phyloP scores from a whole-genome alignment of 2,888 invertebrate genomes.

The Epistrophella euchroma region DNA sequence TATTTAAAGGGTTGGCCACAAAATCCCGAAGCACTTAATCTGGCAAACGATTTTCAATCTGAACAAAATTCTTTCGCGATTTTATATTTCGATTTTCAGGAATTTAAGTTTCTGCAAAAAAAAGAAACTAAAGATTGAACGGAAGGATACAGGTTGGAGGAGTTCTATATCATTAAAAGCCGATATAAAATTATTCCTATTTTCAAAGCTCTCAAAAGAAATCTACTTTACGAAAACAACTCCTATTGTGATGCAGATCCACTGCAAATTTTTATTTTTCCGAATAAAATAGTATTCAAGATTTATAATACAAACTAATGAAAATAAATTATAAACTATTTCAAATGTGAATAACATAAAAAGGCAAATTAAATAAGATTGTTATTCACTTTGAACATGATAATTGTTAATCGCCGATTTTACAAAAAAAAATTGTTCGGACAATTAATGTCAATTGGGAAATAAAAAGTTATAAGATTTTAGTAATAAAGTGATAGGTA shows the following conservation, averaged over 20 bases:
- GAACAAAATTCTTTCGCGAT: no score
- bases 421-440: neutral
- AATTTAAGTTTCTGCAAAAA: neutral
- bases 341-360: conserved; percentile 31
- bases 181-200: neutral
- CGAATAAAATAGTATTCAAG: conserved; percentile 29
- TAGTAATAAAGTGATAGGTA: conserved; percentile 32
- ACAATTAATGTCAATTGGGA: conserved; percentile 17
- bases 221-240: neutral
- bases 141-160: neutral
- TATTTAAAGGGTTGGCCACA: no score
- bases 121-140: neutral
- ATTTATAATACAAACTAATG: conserved; percentile 57
- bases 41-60: no score
- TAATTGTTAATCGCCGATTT: neutral
- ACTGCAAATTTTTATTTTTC: conserved; percentile 60
- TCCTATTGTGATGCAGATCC: conserved; percentile 47
- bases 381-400: neutral
- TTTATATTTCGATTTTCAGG: neutral
- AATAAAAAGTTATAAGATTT: conserved; percentile 14
- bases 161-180: neutral
- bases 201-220: neutral
- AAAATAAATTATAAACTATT: conserved; percentile 59
- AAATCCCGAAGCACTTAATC: no score
- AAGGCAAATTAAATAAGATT: conserved; percentile 48